phyloP scores from a whole-genome alignment of 2,888 invertebrate genomes.

The Venustoraphidia nigricollis region DNA sequence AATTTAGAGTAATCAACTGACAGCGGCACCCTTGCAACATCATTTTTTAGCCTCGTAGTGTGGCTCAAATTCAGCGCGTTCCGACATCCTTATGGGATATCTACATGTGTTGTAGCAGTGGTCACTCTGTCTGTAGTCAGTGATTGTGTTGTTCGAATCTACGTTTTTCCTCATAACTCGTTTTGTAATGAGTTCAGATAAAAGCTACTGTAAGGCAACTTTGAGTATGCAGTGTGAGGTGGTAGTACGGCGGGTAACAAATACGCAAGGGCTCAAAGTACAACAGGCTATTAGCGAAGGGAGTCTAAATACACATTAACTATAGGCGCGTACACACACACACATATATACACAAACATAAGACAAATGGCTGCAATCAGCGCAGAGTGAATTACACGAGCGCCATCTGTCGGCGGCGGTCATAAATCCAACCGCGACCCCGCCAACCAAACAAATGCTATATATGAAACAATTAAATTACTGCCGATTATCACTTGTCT shows the following conservation, averaged over 20 bases:
- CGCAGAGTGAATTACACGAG: slow-evolving; percentile 4
- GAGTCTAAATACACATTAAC: neutral
- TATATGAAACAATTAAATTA: slow-evolving; percentile 24
- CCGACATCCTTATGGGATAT: too few species aligned
- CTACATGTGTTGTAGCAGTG: too few species aligned
- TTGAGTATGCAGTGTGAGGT: neutral
- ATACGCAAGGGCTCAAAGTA: neutral
- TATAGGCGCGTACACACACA: neutral
- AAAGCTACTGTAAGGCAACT: too few species aligned
- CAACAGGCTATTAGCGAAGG: neutral
- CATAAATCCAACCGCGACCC: slow-evolving; percentile 3
- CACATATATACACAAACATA: neutral
- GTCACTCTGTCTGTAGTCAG: too few species aligned
- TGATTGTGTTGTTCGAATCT: neutral
- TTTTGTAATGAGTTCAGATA: too few species aligned
- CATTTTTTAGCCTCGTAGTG: too few species aligned
- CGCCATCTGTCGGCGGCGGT: neutral
- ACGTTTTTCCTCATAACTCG: too few species aligned
- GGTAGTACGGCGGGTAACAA: neutral
- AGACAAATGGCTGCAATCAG: slow-evolving; percentile 7
- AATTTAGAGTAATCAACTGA: too few species aligned
- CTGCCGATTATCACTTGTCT: slow-evolving; percentile 30
- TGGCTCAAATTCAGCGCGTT: too few species aligned
- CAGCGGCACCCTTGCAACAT: too few species aligned
- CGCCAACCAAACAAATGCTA: slow-evolving; percentile 4